Evolutionary conservation across 2,113 vertebrate species (phyloP), one percentile per base, ranked within the genome.

Genomic region (Erythrocercus mccallii): DNA sequence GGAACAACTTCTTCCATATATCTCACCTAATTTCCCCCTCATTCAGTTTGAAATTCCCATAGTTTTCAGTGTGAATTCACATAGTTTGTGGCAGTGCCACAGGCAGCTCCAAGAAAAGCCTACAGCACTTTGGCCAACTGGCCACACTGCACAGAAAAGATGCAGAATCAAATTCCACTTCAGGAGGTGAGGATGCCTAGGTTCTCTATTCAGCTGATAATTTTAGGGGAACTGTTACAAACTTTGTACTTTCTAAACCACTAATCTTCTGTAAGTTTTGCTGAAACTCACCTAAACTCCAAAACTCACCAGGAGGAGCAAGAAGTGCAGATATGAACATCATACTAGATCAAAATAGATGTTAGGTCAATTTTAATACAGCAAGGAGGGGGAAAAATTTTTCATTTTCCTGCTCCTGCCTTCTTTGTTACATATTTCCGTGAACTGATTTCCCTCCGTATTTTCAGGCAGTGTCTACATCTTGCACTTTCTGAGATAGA

Each of bases 361-460:
- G 4, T 42, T 44, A 35, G 37, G 19, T 76, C 57, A 66, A 66
- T 65, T 73, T 69, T 38, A 73, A 25, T 28, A 60, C 0, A 4
- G 31, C 24, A 56, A 35, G 5, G 4, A n/a, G n/a, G 9, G 15
- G 19, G 2, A 4, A 24, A 40, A n/a, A 6, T 2, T 22, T 61
- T 54, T 72, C 3, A 9, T 45, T 53, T 71, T 79, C 33, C 35
- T 85, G 18, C 35, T 56, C 33, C 33, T 76, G 27, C 27, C 17
- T 54, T 70, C 47, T 54, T 91, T 50, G 27, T 54, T 45, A 62
- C 7, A n/a, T 12, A 33, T 47, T 81, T 16, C 33, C 47, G 50
- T 7, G 40, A 38, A 57, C 0, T 2, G 4, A 60, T 37, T 70
- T 15, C 19, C 5, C 30, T 6, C 9, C 0, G 0, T 24, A 11